Conservation (phyloP, 2,888 invertebrate genomes). For the Ferrisia virgata region DNA sequence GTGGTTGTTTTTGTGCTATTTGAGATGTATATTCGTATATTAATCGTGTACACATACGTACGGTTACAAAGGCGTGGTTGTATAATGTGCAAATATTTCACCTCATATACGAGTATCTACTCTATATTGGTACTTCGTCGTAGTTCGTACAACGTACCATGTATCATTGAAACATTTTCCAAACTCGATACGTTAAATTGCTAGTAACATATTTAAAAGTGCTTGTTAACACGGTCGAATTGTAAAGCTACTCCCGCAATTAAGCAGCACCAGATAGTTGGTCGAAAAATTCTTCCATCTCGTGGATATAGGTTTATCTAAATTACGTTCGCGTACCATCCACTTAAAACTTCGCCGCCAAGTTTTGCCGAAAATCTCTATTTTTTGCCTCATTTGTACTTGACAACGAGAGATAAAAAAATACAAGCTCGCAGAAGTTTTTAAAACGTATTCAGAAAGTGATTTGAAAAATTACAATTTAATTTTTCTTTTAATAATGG, state of each 20-base stretch:
- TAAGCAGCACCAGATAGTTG: background rate
- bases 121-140: background rate
- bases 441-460: conserved; percentile 10
- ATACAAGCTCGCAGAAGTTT: background rate
- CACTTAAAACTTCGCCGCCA: background rate
- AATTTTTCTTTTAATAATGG: background rate
- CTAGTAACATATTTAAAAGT: background rate
- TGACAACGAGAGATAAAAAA: background rate
- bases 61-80: background rate
- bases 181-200: background rate
- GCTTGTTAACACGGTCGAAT: background rate
- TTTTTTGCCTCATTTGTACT: background rate
- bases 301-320: background rate
- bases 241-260: background rate
- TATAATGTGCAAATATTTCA: background rate
- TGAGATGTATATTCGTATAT: background rate
- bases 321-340: background rate
- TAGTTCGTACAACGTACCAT: background rate
- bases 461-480: conserved; percentile 25
- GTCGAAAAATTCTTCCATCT: background rate
- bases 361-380: background rate
- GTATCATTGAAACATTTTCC: background rate
- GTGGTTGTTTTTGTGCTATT: background rate
- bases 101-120: background rate
- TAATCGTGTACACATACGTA: background rate